Conservation (phyloP, 2,888 invertebrate species). For the Megastigmus dorsalis region DNA sequence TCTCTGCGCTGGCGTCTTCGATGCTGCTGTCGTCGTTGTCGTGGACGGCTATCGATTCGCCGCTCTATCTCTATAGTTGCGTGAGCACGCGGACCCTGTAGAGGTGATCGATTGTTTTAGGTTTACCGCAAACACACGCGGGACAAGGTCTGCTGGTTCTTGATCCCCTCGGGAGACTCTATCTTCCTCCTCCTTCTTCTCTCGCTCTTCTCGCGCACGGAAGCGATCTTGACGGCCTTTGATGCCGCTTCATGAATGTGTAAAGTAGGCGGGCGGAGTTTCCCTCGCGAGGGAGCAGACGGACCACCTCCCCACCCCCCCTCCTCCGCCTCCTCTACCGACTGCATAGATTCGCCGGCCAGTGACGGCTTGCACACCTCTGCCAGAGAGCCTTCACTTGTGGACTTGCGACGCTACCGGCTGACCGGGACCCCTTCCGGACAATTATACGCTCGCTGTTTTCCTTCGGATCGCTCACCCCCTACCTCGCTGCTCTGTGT, state of each 20-base stretch:
- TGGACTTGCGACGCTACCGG: too few species aligned
- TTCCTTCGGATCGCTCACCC: slow-evolving; percentile 8
- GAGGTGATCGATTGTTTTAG: slow-evolving; percentile 72
- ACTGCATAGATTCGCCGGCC: too few species aligned
- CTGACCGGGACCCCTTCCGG: not conserved
- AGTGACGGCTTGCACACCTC: too few species aligned
- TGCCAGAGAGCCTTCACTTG: too few species aligned
- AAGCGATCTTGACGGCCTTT: slow-evolving; percentile 69
- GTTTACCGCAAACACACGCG: slow-evolving; percentile 71
- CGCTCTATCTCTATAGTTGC: slow-evolving; percentile 11
- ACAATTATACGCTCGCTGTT: slow-evolving; percentile 39
- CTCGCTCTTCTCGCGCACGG: not conserved
- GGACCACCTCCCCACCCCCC: too few species aligned
- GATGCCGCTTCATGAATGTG: slow-evolving; percentile 72
- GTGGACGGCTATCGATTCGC: slow-evolving; percentile 63
- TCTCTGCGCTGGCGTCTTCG: too few species aligned
- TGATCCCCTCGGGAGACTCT: slow-evolving; percentile 35
- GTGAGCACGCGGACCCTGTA: slow-evolving; percentile 56
- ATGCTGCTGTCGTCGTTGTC: too few species aligned
- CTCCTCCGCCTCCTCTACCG: too few species aligned
- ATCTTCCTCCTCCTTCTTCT: slow-evolving; percentile 35
- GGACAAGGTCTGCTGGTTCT: slow-evolving; percentile 60
- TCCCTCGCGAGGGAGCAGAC: too few species aligned
- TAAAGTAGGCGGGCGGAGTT: slow-evolving; percentile 61
- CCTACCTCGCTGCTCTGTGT: too few species aligned